These are phyloP conservation scores for Chelonia mydas DNA, from an alignment of 2,797 vertebrate species.

Conservation along the genomic window DNA sequence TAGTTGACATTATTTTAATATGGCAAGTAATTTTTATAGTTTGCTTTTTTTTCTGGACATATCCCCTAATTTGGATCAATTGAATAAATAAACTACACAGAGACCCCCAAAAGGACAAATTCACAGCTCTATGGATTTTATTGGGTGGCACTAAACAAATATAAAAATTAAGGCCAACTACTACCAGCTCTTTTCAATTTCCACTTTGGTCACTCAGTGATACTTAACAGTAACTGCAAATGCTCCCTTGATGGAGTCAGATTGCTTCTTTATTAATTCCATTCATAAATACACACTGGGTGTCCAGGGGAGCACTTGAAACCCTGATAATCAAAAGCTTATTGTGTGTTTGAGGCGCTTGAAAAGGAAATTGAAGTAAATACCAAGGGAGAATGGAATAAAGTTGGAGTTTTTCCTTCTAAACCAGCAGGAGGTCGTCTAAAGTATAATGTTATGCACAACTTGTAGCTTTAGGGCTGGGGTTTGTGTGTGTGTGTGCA, in stretches of 20 bases:
- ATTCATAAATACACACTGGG: conserved; percentile 79
- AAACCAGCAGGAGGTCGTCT: conserved; percentile 72
- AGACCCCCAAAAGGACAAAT: conserved; percentile 25
- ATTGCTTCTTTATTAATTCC: conserved; percentile 82
- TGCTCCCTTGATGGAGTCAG: conserved; percentile 75
- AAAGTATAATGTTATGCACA: conserved; percentile 73
- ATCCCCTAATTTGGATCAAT: not conserved
- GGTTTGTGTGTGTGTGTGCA: not conserved
- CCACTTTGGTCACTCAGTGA: conserved; percentile 54
- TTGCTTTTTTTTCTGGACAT: not conserved
- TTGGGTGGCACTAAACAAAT: conserved; percentile 62
- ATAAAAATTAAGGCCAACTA: conserved; percentile 54
- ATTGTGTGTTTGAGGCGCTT: conserved; percentile 78
- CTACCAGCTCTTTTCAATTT: conserved; percentile 52
- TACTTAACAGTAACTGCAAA: conserved; percentile 59
- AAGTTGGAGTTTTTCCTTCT: conserved; percentile 77
- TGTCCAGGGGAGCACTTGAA: conserved; percentile 75
- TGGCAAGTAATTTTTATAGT: conserved; percentile 7
- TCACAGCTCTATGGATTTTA: conserved; percentile 54
- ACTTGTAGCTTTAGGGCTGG: conserved; percentile 41
- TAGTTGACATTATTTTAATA: not conserved
- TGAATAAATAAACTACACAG: conserved; percentile 3
- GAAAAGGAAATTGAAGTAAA: conserved; percentile 79
- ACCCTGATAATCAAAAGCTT: conserved; percentile 82
- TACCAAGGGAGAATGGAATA: conserved; percentile 78